These are phyloP conservation scores for Prorops nasuta DNA, from an alignment of 1,140 invertebrate genomes.

Conservation along the genomic window DNA sequence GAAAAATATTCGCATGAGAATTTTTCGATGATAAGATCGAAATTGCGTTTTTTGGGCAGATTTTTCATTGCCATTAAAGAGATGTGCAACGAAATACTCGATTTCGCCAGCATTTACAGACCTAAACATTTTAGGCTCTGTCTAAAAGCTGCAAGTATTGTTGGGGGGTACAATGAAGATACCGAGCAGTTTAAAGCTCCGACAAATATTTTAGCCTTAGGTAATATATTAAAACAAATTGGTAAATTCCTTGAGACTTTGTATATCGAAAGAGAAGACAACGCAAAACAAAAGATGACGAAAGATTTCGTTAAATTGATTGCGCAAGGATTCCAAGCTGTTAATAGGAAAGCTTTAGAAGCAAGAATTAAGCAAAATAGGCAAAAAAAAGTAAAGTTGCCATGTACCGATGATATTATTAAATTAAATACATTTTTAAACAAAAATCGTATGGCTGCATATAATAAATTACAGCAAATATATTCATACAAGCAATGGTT, in stretches of 20 bases:
- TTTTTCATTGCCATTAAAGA: constrained; percentile 8
- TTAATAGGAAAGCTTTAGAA: constrained; percentile 26
- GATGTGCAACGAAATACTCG: constrained; percentile 8
- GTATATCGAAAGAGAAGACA: constrained; percentile 13
- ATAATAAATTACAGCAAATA: constrained; percentile 1
- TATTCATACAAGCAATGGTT: constrained; percentile 10
- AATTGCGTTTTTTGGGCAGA: constrained; percentile 12
- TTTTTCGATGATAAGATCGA: constrained; percentile 12
- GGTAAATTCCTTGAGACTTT: background rate
- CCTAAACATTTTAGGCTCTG: constrained; percentile 11
- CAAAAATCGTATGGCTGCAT: constrained; percentile 5
- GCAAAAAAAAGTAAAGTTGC: constrained; percentile 19
- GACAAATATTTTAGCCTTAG: constrained; percentile 2
- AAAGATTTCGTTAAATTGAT: background rate
- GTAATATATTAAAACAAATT: constrained; percentile 13
- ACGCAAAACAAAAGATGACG: constrained; percentile 10
- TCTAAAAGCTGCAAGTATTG: constrained; percentile 12
- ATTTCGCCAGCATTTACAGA: constrained; percentile 16
- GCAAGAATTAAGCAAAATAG: constrained; percentile 12
- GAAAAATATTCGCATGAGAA: constrained; percentile 16
- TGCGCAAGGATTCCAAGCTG: too few relatives aligned
- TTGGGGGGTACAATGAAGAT: constrained; percentile 8
- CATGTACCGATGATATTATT: constrained; percentile 15
- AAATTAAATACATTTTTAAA: constrained; percentile 18
- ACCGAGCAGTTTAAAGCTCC: constrained; percentile 5